phyloP scores from a whole-genome alignment of 2,113 vertebrate species.

The Toxostoma redivivum region DNA sequence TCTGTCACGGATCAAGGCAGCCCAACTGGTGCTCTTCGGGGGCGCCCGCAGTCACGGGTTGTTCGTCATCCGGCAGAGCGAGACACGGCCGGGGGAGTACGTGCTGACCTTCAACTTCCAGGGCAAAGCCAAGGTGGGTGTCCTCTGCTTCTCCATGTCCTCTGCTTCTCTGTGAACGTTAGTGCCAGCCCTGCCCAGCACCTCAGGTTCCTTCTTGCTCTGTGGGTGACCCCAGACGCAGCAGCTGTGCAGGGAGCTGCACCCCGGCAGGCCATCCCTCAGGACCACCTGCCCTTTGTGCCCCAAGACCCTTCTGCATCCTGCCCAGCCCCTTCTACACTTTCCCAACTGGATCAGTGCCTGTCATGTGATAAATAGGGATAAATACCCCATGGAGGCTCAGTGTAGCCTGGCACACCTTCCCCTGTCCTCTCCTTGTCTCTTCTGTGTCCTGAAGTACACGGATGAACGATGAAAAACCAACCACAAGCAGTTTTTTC shows the following conservation, averaged over 20 bases:
- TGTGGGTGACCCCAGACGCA: neutral
- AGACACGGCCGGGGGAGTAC: constrained; percentile 92
- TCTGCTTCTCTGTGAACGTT: neutral
- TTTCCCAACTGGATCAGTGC: neutral
- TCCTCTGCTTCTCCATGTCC: neutral
- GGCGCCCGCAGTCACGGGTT: constrained; percentile 89
- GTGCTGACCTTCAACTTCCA: constrained; percentile 99
- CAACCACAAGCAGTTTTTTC: neutral
- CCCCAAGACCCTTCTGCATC: neutral
- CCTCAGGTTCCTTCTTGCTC: neutral
- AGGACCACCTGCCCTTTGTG: neutral
- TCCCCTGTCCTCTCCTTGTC: neutral
- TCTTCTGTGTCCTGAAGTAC: accelerated
- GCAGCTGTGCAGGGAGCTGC: neutral
- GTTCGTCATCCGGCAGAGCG: constrained; percentile 96
- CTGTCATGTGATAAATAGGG: accelerated
- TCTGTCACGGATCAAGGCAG: constrained; percentile 87
- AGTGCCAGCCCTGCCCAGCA: neutral
- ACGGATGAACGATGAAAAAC: neutral
- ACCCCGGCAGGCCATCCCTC: accelerated
- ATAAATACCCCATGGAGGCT: neutral
- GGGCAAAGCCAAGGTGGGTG: constrained; percentile 93
- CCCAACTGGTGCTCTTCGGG: constrained; percentile 90
- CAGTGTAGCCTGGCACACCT: neutral
- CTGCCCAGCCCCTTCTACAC: neutral